Conservation (phyloP, 2,888 invertebrate species). For the Aphodius sticticus region DNA sequence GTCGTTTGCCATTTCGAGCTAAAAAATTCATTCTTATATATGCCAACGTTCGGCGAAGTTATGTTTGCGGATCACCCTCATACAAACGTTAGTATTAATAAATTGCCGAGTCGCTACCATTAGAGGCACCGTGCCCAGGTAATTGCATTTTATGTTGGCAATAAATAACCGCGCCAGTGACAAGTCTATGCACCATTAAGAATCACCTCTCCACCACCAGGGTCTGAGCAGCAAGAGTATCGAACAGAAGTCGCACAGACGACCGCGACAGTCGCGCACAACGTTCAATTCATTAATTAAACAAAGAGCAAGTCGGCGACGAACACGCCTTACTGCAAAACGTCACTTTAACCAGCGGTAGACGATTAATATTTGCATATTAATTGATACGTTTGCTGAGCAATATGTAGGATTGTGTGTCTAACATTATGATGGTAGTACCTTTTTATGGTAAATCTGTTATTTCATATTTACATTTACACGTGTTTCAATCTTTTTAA, state of each 20-base stretch:
- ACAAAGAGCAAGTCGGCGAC: conserved; percentile 18
- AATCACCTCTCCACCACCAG: conserved; percentile 49
- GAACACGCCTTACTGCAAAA: background rate
- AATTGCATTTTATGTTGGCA: conserved; percentile 53
- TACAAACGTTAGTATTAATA: conserved; percentile 42
- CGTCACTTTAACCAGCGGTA: background rate
- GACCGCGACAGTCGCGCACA: conserved; percentile 14
- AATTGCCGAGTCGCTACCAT: conserved; percentile 44
- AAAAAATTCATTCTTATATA: background rate
- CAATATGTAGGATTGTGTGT: background rate
- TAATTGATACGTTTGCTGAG: background rate
- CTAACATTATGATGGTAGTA: background rate
- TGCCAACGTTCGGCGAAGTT: conserved; percentile 7
- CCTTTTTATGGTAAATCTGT: background rate
- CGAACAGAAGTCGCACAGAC: background rate
- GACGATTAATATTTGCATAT: background rate
- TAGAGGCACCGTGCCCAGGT: conserved; percentile 53
- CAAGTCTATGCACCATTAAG: conserved; percentile 52
- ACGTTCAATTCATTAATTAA: conserved; percentile 52
- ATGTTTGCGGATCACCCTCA: conserved; percentile 28
- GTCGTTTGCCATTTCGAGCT: background rate
- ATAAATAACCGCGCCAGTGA: conserved; percentile 52
- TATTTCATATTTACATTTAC: background rate
- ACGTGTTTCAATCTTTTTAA: background rate
- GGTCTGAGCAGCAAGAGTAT: conserved; percentile 36